Evolutionary conservation across 2,113 vertebrate species (phyloP).

Genomic region (Chionomys nivalis): DNA sequence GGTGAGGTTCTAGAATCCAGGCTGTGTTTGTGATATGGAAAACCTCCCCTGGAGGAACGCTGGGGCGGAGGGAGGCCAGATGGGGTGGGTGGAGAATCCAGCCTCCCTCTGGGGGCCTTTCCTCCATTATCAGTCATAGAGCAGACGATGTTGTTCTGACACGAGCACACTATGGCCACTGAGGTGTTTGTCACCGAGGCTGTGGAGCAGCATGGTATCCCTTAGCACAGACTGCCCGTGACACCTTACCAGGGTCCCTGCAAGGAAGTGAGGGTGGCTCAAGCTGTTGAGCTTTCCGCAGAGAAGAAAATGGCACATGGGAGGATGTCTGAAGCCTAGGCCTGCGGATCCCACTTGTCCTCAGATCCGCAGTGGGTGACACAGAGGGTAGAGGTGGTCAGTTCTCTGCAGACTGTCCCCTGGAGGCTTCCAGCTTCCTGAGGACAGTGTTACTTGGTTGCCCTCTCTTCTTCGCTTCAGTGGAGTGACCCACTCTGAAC

Average conservation of each 20-base stretch:
- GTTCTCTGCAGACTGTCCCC: background rate
- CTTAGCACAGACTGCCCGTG: background rate
- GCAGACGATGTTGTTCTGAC: background rate
- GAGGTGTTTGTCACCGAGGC: background rate
- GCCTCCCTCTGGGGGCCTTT: background rate
- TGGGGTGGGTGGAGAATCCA: background rate
- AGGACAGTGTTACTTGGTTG: background rate
- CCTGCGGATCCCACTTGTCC: background rate
- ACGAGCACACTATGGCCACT: rapidly evolving
- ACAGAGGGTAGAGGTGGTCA: rapidly evolving
- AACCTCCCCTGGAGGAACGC: background rate
- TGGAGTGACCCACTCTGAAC: background rate
- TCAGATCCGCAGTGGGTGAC: background rate
- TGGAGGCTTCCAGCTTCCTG: rapidly evolving
- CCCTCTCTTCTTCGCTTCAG: background rate
- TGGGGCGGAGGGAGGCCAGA: background rate
- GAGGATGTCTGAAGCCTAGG: background rate
- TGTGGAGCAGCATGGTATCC: background rate
- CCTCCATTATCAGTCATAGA: rapidly evolving
- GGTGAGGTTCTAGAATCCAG: background rate
- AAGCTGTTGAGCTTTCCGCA: background rate
- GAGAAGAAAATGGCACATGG: background rate
- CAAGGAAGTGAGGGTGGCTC: background rate
- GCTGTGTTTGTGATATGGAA: background rate
- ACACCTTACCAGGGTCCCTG: background rate